These are phyloP conservation scores for Bucorvus abyssinicus DNA, from an alignment of 2,797 vertebrate genomes.

Conservation along the genomic window DNA sequence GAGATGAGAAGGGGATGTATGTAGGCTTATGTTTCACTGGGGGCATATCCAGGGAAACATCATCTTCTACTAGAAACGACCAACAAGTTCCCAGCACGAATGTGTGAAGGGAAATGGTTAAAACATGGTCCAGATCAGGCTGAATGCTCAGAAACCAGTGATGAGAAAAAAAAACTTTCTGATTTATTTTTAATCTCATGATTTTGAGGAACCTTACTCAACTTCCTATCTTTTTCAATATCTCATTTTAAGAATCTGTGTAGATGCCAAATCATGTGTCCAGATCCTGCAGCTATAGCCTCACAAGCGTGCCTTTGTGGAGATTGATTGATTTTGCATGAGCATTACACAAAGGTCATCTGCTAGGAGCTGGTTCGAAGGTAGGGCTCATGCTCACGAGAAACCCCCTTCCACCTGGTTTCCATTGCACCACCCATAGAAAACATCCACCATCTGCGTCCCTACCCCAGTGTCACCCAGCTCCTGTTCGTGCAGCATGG, in stretches of 20 bases:
- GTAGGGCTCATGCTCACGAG: background rate
- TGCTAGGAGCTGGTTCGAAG: background rate
- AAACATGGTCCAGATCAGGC: background rate
- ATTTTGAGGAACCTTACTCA: background rate
- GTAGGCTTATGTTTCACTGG: background rate
- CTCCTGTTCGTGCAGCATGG: background rate
- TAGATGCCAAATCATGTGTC: background rate
- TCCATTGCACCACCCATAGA: rapidly evolving
- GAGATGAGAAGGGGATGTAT: background rate
- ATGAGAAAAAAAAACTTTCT: background rate
- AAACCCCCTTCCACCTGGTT: background rate
- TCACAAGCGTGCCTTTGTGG: background rate
- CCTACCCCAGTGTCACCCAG: background rate
- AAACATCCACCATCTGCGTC: background rate
- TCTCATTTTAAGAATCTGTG: background rate
- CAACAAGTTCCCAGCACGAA: background rate
- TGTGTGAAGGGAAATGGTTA: background rate
- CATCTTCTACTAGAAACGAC: background rate
- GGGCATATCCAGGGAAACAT: rapidly evolving
- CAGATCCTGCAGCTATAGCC: background rate
- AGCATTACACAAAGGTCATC: background rate
- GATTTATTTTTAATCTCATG: background rate
- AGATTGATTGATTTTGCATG: background rate
- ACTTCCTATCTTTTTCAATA: background rate
- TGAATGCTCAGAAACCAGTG: background rate